Percentiles rank a stretch among this genome's conserved stretches.
Evolutionary conservation across 2,797 vertebrate genomes (phyloP).

Genomic region (Epinephelus malabaricus): DNA sequence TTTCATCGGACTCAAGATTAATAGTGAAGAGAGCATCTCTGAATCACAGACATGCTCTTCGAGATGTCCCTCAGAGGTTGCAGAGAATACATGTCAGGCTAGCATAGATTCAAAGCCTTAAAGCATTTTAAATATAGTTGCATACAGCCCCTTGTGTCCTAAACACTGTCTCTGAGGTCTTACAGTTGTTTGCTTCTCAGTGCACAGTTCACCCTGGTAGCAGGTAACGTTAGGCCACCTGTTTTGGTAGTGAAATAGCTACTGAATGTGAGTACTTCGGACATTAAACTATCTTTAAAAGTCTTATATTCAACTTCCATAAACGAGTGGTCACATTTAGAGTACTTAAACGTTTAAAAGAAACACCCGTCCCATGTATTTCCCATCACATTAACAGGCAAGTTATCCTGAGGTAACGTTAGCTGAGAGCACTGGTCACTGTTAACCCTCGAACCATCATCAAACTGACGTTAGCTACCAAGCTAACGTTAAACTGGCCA

Average conservation of each 20-base stretch:
- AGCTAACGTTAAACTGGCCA: slow-evolving; percentile 27
- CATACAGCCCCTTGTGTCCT: not conserved
- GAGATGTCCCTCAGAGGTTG: not conserved
- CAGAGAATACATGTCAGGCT: not conserved
- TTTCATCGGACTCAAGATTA: slow-evolving; percentile 29
- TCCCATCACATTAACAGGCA: not conserved
- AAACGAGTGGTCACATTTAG: not conserved
- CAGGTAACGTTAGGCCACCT: not conserved
- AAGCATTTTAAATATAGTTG: not conserved
- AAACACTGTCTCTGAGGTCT: not conserved
- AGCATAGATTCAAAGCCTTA: not conserved
- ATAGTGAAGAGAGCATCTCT: not conserved
- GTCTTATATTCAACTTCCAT: not conserved
- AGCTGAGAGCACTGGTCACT: slow-evolving; percentile 8
- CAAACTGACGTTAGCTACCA: not conserved
- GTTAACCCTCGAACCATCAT: not conserved
- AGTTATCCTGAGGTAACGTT: slow-evolving; percentile 19
- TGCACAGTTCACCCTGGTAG: not conserved
- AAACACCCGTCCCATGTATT: not conserved
- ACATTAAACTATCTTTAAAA: not conserved
- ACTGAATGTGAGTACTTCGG: not conserved
- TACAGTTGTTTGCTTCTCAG: slow-evolving; percentile 2
- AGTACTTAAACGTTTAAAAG: not conserved
- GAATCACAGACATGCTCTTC: not conserved
- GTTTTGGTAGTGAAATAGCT: not conserved